Evolutionary conservation across 2,888 invertebrate species (phyloP).

Genomic region (Disparrhopalites patrizii): DNA sequence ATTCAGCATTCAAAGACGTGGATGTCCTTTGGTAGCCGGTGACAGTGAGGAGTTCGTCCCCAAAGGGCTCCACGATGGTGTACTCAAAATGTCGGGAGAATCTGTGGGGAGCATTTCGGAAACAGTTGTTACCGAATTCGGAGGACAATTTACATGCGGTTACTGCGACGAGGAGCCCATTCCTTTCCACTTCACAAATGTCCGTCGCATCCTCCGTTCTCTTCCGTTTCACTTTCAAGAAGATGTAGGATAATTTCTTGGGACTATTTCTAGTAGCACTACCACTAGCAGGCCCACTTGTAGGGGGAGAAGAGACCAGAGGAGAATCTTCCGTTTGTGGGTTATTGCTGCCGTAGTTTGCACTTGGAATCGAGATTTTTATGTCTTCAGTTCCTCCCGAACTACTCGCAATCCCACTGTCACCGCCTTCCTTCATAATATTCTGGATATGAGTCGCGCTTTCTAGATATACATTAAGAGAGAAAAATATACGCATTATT

Average conservation of each 20-base stretch:
- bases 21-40: constrained; percentile 12
- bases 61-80: constrained; percentile 23
- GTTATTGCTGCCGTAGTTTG: neutral
- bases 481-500: no score
- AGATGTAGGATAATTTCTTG: constrained; percentile 16
- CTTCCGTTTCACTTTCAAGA: constrained; percentile 15
- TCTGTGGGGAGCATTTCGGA: constrained; percentile 1
- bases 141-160: constrained; percentile 19
- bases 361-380: neutral
- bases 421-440: no score
- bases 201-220: constrained; percentile 23
- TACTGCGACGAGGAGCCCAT: constrained; percentile 20
- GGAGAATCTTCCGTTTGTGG: neutral
- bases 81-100: constrained; percentile 22
- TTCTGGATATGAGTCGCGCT: no score
- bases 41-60: constrained; percentile 24
- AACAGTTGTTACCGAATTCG: constrained; percentile 25
- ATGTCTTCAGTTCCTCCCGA: neutral
- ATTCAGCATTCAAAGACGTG: constrained; percentile 4
- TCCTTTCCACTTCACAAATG: constrained; percentile 17
- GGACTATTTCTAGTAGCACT: neutral
- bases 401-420: no score
- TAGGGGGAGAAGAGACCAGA: no score
- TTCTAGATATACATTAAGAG: no score
- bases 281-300: neutral